Evolutionary conservation across 2,888 invertebrate genomes (phyloP), one percentile per base, ranked within the genome.

Genomic region (Gortyna flavago): DNA sequence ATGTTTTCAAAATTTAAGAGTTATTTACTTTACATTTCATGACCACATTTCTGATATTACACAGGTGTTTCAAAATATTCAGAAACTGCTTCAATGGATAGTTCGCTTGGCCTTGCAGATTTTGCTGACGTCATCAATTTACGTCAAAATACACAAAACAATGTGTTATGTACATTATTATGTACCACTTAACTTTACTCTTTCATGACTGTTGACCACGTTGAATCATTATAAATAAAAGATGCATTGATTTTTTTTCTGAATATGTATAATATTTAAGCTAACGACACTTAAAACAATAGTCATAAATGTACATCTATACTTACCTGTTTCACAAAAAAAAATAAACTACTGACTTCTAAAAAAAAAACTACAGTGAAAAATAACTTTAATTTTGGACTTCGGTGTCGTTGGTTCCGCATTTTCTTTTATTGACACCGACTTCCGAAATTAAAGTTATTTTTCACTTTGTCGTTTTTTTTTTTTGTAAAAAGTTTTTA

Each of bases 51-150:
- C 61, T 74, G 70, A 84, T 77, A 79, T 84, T 79, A 80, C 81
- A 86, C 87, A 88, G 86, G 84, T 88, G 88, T 87, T 87, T 77
- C 29, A 41, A 68, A 80, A 75, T 72, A 68, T 77, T 62, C 61
- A 51, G 71, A 72, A 65, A 81, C 65, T 81, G 77, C 67, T 78
- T 75, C 44, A 65, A 72, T 66, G 57, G 73, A 81, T 85, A 86
- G 76, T 85, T 79, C 67, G 61, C 18, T 70, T 84, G 85, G 85
- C 88, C 87, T 88, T 86, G 87, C 83, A 81, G 80, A 83, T 83
- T 86, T 77, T 59, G 66, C 69, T 83, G 83, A 88, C 85, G 81
- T 87, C 86, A 88, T 64, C 18, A 48, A 62, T 77, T 69, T 80
- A 57, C 75, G 71, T 59, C 2, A 35, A 48, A 66, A 64, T 72